Conservation (phyloP, 1,140 invertebrate genomes). For the Pinna nobilis region DNA sequence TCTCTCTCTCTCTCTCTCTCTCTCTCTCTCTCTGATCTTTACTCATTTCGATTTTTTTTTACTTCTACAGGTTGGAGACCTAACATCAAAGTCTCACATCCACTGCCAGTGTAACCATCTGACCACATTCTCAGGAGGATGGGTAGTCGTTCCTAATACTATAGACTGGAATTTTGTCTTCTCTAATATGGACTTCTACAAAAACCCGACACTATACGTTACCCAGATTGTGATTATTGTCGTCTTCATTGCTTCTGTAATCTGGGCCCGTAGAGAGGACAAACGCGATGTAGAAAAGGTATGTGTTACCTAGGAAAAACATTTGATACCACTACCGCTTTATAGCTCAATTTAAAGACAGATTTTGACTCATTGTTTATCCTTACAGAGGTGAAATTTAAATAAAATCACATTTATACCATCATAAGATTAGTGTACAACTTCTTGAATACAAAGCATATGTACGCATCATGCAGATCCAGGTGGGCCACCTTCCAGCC, state of each 20-base stretch:
- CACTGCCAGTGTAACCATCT: constrained; percentile 71
- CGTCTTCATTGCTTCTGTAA: constrained; percentile 74
- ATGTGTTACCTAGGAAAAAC: constrained; percentile 28
- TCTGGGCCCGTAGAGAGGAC: constrained; percentile 77
- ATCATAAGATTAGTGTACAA: no score
- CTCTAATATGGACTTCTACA: constrained; percentile 76
- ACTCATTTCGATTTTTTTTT: neutral
- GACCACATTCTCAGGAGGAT: constrained; percentile 73
- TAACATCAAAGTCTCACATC: constrained; percentile 47
- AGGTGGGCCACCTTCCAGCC: no score
- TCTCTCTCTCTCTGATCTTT: no score
- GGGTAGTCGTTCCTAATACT: constrained; percentile 72
- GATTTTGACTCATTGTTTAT: no score
- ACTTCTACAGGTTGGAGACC: constrained; percentile 53
- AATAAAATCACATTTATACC: no score
- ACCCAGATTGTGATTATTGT: constrained; percentile 76
- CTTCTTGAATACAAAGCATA: no score
- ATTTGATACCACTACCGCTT: no score
- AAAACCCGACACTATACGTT: constrained; percentile 78
- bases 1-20: no score
- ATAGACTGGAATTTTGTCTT: constrained; percentile 75
- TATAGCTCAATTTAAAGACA: no score
- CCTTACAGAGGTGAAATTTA: no score
- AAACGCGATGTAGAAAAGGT: constrained; percentile 76
- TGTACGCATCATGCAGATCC: no score